Base-by-base conservation (phyloP, 2,113 vertebrate species). In the Cercocebus atys region DNA sequence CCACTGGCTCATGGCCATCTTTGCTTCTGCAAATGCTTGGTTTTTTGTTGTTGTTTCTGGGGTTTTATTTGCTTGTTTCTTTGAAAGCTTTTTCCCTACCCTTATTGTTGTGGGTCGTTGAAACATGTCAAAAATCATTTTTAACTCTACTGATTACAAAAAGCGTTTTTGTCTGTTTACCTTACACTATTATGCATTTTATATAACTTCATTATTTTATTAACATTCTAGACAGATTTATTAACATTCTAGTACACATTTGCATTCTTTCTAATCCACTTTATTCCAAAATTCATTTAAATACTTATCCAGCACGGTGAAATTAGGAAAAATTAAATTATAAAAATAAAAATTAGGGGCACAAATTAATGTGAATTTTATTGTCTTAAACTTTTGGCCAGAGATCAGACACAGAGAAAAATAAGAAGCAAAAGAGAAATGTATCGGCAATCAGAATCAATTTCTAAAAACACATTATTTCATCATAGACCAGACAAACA, bases 151-250 rank as follows among this genome's bases (percentile, higher is more conserved):
- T n/a, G 27, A 81, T 73, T 76, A 83, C 5, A 83, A 59, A 64
- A 88, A 66, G 8, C 0, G 17, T 81, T 81, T 94, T 93, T 88
- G 0, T 25, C 40, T 52, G 14, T 86, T 75, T 80, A 76, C 14
- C 30, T 66, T 8, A 17, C 1, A 91, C 43, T 84, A 47, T 88
- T n/a, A 75, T 20, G 1, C 1, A 80, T 55, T 52, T 84, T 27
- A 78, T 13, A 61, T 88, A 25, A 80, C 83, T 93, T 81, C 12
- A 76, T 79, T 94, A 92, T 78, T 95, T 95, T 81, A 16, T 87
- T 82, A 79, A n/a, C n/a, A 82, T 20, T n/a, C 25, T 94, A 66
- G 22, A 73, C 72, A 88, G 17, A 84, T 72, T 82, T 82, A 66
- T 50, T 50, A 50, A 50, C 47, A 50, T 50, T 50, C 47, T 94